Conservation (phyloP, 1,140 invertebrate genomes). For the Atta texana region DNA sequence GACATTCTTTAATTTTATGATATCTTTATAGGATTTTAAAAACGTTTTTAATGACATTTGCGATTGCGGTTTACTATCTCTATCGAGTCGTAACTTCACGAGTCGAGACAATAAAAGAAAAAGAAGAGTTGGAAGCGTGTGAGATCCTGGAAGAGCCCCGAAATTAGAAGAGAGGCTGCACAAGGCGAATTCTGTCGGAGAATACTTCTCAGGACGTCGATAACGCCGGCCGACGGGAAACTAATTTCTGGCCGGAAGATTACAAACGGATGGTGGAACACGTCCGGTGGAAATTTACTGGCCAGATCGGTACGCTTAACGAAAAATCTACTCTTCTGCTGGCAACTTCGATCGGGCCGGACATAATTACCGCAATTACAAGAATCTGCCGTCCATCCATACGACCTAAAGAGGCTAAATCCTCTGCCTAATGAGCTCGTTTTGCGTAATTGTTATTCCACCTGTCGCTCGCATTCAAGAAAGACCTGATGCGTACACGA, state of each 20-base stretch:
- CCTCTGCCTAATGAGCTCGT: conserved; percentile 35
- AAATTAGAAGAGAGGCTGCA: conserved; percentile 51
- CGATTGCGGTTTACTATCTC: conserved; percentile 12
- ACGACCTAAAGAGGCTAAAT: conserved; percentile 53
- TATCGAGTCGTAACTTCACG: conserved; percentile 4
- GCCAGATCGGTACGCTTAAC: conserved; percentile 41
- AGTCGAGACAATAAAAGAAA: conserved; percentile 15
- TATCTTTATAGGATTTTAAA: neutral
- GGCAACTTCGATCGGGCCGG: conserved; percentile 40
- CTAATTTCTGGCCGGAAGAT: conserved; percentile 58
- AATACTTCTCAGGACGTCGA: conserved; percentile 51
- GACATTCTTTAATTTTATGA: conserved; percentile 42
- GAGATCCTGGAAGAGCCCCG: conserved; percentile 33
- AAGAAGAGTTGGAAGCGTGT: neutral
- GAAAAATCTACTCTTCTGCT: conserved; percentile 56
- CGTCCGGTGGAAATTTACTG: conserved; percentile 58
- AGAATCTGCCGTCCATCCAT: neutral
- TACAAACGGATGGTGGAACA: conserved; percentile 57
- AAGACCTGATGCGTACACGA: conserved; percentile 39
- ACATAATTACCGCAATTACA: conserved; percentile 58
- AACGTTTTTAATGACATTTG: conserved; percentile 34
- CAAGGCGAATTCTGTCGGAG: conserved; percentile 26
- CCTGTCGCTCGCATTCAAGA: conserved; percentile 46
- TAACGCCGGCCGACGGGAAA: conserved; percentile 53
- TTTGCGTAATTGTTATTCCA: conserved; percentile 69